Evolutionary conservation across 2,888 invertebrate genomes (phyloP), one percentile per base, ranked within the genome.

Genomic region (Furcula furcula): DNA sequence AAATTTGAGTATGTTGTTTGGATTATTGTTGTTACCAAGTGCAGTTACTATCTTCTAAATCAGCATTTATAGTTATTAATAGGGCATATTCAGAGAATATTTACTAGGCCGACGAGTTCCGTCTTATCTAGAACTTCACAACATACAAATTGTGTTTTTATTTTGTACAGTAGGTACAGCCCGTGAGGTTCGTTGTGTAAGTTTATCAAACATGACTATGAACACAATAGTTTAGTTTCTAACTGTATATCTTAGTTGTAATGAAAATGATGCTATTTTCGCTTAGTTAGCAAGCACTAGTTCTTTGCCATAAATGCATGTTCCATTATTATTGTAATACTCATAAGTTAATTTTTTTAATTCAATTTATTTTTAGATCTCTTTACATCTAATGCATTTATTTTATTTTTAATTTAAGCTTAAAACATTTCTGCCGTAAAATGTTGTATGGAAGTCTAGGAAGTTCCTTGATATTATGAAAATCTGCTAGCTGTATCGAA

Each of bases 281-380:
- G 85, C 86, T 84, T 83, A 81, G 80, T 82, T 76, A 84, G 84
- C 85, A 78, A 80, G 70, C 80, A 83, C 76, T 84, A 85, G 83
- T 84, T 82, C 77, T 88, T 84, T 88, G 89, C 89, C 89, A 89
- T 89, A 89, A 69, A 86, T 83, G 88, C 89, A 89, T 86, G 89
- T 89, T 89, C 89, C 89, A 87, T 86, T 84, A 75, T 82, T 75
- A 74, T 79, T 79, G 80, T 87, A 89, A 89, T 89, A 89, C 89
- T 89, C 89, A 89, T 75, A 83, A 85, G 81, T 80, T 84, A 81
- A 80, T 76, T 76, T 76, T 76, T 76, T 77, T 67, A 76, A 76
- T 80, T 83, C 78, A 70, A 76, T 85, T 87, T 62, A 83, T 77
- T 76, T 83, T 87, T 85, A 88, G 88, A 88, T 88, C 88, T 88